Evolutionary conservation across 1,140 invertebrate species (phyloP), one percentile per base, ranked within the genome.

Genomic region (Trichomalopsis sarcophagae): DNA sequence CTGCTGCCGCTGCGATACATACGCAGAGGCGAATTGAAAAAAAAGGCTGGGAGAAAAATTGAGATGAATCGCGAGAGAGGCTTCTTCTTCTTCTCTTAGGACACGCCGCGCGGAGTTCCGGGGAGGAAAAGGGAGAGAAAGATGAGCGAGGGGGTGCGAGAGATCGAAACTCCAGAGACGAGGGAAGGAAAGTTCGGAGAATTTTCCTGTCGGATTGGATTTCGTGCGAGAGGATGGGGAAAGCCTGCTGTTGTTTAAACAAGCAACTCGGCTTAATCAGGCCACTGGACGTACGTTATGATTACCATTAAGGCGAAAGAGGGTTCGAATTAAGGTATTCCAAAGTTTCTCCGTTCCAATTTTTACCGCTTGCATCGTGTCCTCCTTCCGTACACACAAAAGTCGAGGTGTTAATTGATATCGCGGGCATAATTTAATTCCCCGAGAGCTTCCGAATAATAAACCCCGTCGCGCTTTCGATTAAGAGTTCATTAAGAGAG

Each of bases 31-130:
- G 87, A 88, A 89, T 87, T 87, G 87, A 91, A 91, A 91, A 90
- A 36, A 90, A 88, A n/a, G 68, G 10, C 87, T 87, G 87, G 86
- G 89, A 92, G 90, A 91, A 91, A 91, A 92, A 92, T 91, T 88
- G 89, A 90, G 90, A 91, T 87, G 89, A 90, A 92, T 91, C 87
- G 89, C 87, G 86, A n/a, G 86, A 88, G 89, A 87, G 55, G 10
- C 27, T 11, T 62, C 55, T 62, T 62, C 55, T 62, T 62, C 55
- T 62, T 62, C 55, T 62, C n/a, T 62, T 62, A 62, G 17, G 17
- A 10, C 27, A 27, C 27, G 27, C 27, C 27, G 27, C 9, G 4
- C 55, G 21, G 21, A 62, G 21, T 62, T 62, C 40, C 40, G 44
- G 14, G 47, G 27, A 36, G 33, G 50, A 76, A 33, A 40, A 75